These are phyloP conservation scores for Stomatorhinus walkeri DNA, from an alignment of 2,797 vertebrate genomes.

Conservation along the genomic window DNA sequence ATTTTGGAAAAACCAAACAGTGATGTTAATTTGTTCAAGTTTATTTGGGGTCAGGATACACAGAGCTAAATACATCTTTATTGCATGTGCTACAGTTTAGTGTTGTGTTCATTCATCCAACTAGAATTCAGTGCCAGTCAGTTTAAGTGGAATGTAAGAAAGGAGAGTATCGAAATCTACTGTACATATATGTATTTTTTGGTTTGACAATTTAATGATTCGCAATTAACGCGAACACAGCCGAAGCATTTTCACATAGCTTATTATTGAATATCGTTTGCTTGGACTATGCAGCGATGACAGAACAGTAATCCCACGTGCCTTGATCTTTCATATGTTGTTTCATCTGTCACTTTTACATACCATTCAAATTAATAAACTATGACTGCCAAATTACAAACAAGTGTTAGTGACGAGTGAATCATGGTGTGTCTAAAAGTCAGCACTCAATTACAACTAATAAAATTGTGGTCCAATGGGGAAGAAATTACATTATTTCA, in stretches of 20 bases:
- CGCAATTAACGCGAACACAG: not conserved
- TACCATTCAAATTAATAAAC: not conserved
- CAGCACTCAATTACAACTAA: not conserved
- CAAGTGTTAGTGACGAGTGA: not conserved
- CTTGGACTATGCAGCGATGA: not conserved
- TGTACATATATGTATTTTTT: not conserved
- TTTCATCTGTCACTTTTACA: not conserved
- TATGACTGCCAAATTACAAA: not conserved
- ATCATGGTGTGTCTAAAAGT: not conserved
- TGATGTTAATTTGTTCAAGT: conserved; percentile 3
- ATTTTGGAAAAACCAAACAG: not conserved
- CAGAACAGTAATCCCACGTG: not conserved
- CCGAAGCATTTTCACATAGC: not conserved
- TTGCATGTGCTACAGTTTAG: not conserved
- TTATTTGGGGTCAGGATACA: not conserved
- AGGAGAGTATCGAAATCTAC: not conserved
- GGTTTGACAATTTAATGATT: not conserved
- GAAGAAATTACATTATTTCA: not conserved
- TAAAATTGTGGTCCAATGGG: not conserved
- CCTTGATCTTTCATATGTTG: not conserved
- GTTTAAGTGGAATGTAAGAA: not conserved
- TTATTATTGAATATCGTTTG: not conserved
- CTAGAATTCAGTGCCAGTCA: not conserved
- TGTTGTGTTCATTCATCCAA: not conserved
- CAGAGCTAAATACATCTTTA: not conserved